Percentiles rank a stretch among this genome's conserved stretches.
Evolutionary conservation across 2,797 vertebrate genomes (phyloP).

Genomic region (Nannoperca obscura): DNA sequence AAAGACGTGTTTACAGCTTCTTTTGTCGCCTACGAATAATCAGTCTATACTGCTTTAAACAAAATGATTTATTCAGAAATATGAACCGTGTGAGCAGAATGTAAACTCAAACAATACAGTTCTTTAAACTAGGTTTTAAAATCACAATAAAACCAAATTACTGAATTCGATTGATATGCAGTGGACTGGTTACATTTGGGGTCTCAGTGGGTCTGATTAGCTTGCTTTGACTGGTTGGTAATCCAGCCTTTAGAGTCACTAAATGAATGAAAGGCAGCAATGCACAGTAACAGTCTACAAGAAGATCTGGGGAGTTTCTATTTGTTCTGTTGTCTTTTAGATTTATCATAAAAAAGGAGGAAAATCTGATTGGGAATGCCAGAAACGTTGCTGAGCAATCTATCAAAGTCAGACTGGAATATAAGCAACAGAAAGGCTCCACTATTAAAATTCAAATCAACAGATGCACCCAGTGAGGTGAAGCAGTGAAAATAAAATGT

Average conservation of each 20-base stretch:
- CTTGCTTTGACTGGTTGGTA: neutral
- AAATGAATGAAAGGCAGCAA: neutral
- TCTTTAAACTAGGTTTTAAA: neutral
- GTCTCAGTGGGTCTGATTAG: neutral
- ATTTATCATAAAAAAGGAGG: conserved; percentile 11
- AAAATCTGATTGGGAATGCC: conserved; percentile 10
- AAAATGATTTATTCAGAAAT: neutral
- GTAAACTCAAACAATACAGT: neutral
- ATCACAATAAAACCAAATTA: neutral
- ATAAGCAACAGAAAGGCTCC: conserved; percentile 26
- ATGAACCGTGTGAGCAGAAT: neutral
- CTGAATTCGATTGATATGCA: neutral
- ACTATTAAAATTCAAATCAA: conserved; percentile 48
- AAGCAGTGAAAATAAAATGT: conserved; percentile 52
- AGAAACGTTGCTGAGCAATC: conserved; percentile 20
- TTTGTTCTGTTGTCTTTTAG: neutral
- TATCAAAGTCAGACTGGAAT: conserved; percentile 31
- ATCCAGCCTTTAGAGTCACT: neutral
- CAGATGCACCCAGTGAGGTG: conserved; percentile 39
- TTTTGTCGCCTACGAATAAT: neutral
- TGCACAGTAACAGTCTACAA: neutral
- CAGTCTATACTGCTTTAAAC: neutral
- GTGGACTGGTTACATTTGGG: neutral
- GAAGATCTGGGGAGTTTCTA: neutral
- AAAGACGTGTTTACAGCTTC: neutral